A percentile compares a stretch with the other conserved stretches of the same genome.
Conservation (phyloP, 2,888 invertebrate genomes). For the Protophormia terraenovae region DNA sequence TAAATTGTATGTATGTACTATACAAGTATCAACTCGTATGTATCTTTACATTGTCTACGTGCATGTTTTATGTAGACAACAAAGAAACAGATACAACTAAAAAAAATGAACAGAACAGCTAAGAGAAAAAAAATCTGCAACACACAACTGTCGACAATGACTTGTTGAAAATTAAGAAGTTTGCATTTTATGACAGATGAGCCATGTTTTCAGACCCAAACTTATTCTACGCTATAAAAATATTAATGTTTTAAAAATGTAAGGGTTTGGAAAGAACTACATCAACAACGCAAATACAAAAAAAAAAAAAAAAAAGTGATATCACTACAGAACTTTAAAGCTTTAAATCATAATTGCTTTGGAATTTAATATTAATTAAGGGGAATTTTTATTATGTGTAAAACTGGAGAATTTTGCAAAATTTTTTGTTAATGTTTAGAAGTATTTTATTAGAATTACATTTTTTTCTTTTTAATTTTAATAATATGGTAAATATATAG, state of each 20-base stretch:
- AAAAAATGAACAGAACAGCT: neutral
- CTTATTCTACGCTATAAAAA: constrained; percentile 31
- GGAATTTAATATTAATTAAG: no score
- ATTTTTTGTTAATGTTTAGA: no score
- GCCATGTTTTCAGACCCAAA: constrained; percentile 72
- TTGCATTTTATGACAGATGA: constrained; percentile 79
- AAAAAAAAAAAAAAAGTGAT: neutral
- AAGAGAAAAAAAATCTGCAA: neutral
- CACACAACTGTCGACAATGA: constrained; percentile 75
- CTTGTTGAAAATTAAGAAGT: constrained; percentile 79
- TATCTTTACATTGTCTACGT: constrained; percentile 47
- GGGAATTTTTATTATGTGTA: no score
- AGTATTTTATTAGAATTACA: no score
- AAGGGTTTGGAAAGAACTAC: constrained; percentile 6
- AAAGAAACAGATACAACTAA: constrained; percentile 54
- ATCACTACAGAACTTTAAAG: constrained; percentile 19
- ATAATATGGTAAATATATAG: no score
- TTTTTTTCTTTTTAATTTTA: no score
- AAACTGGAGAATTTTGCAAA: no score
- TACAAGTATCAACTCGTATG: constrained; percentile 18
- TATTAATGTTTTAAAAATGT: constrained; percentile 26
- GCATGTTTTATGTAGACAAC: constrained; percentile 45
- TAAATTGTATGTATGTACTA: neutral
- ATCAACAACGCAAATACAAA: neutral
- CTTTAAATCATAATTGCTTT: neutral